Base-by-base conservation (phyloP, 2,888 invertebrate genomes). In the Euclidia mi region DNA sequence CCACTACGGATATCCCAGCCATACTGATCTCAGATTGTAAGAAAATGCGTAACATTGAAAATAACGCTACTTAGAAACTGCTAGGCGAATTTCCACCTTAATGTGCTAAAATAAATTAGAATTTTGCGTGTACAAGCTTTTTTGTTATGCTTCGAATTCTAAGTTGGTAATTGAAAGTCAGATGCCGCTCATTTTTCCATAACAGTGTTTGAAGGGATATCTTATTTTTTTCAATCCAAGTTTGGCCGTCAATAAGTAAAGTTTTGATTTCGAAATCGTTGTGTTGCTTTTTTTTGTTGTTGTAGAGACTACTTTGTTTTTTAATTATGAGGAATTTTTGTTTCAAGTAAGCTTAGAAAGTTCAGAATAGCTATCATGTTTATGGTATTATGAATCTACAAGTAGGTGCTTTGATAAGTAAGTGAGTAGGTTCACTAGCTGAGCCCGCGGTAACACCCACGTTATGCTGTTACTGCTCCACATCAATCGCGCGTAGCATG, bases 11-110 rank as follows among this genome's bases (percentile, higher is more conserved):
- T 82, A 84, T 79, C 75, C 72, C 72, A 51, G 51, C 65, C 76
- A 65, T 80, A 76, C 78, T 74, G 88, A 88, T 87, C 79, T 75
- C 73, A 86, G 86, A 87, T 87, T 85, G 81, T 81, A 79, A 80
- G 75, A 76, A 82, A 84, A 76, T 77, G 81, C 77, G 82, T 79
- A 80, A 80, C 82, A 81, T 87, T 86, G 80, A 77, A 84, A 56
- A 56, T 44, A 64, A 57, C 44, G 15, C 48, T 41, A 10, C 44
- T 50, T 38, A 37, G 6, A 11, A 37, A n/a, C 34, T n/a, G 18
- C 20, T 48, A 61, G 18, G 20, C 14, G n/a, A 56, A 43, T 55
- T 25, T 25, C 20, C 20, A 59, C 46, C 43, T 2, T 56, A 43
- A 7, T 0, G 0, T 4, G 0, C 4, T 0, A 0, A 0, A 0